Conservation (phyloP, 2,113 vertebrate genomes). For the Notothenia coriiceps region DNA sequence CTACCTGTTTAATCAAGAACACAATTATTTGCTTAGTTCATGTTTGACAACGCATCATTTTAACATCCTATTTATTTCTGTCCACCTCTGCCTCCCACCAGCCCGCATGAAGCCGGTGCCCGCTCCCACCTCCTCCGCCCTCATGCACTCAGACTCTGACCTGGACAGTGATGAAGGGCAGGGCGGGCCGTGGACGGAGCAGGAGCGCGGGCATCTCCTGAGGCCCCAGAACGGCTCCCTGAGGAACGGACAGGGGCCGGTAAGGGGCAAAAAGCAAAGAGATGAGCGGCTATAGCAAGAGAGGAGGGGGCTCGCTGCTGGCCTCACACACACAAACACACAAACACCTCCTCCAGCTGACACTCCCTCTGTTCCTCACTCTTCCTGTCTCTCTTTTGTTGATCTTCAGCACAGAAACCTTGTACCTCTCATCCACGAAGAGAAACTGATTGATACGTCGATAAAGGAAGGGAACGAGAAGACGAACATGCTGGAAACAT, state of each 20-base stretch:
- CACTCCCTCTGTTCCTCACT: constrained; percentile 10
- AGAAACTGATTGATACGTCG: constrained; percentile 10
- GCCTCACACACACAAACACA: constrained; percentile 8
- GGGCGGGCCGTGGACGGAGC: constrained; percentile 89
- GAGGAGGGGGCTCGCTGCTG: constrained; percentile 22
- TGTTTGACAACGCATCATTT: neutral
- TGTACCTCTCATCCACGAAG: constrained; percentile 52
- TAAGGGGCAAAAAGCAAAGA: constrained; percentile 87
- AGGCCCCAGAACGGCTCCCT: constrained; percentile 93
- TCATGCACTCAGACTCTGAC: constrained; percentile 98
- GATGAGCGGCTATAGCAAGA: constrained; percentile 84
- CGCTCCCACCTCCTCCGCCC: constrained; percentile 89
- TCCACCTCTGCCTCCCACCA: constrained; percentile 55
- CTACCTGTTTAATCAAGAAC: too few relatives aligned
- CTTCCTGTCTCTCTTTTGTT: constrained; percentile 20
- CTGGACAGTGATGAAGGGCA: constrained; percentile 96
- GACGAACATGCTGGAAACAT: constrained; percentile 30
- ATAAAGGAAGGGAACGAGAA: constrained; percentile 19
- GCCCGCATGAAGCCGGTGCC: constrained; percentile 89
- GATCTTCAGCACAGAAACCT: constrained; percentile 56
- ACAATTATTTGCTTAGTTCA: too few relatives aligned
- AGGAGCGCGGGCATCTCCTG: constrained; percentile 93
- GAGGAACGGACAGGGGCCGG: constrained; percentile 90
- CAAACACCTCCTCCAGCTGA: constrained; percentile 13
- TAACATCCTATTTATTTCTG: neutral